A percentile compares a stretch with the other conserved stretches of the same genome.
Evolutionary conservation across 1,140 invertebrate genomes (phyloP).

Genomic region (Caenorhabditis tropicalis): DNA sequence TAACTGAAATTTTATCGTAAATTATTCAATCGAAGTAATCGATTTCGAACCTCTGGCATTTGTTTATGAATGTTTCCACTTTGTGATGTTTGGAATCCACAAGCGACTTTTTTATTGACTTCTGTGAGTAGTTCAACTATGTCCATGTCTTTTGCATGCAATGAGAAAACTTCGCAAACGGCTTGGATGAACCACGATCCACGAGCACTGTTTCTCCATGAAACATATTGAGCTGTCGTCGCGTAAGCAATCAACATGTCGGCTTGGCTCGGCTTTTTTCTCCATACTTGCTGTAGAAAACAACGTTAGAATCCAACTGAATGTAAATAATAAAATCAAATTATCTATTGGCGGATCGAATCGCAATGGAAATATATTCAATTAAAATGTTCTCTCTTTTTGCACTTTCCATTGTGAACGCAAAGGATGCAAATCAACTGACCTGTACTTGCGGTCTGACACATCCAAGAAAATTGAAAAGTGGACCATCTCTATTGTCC

Average conservation of each 20-base stretch:
- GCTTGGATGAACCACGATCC: conserved; percentile 83
- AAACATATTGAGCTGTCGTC: conserved; percentile 77
- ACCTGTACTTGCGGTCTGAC: conserved; percentile 12
- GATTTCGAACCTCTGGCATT: conserved; percentile 55
- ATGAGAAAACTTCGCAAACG: conserved; percentile 80
- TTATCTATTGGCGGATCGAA: not conserved
- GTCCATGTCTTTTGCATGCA: conserved; percentile 77
- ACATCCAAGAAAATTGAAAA: conserved; percentile 37
- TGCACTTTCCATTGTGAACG: not conserved
- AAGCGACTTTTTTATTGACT: conserved; percentile 72
- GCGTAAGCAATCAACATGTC: conserved; percentile 76
- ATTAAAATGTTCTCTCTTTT: not conserved
- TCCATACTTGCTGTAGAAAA: conserved; percentile 19
- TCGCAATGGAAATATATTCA: not conserved
- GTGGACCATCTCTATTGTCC: not conserved
- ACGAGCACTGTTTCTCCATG: conserved; percentile 76
- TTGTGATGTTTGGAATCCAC: conserved; percentile 17
- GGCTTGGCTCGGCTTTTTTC: conserved; percentile 24
- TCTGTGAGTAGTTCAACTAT: conserved; percentile 78
- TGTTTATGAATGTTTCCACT: conserved; percentile 22
- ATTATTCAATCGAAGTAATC: not conserved
- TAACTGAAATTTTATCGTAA: conserved; percentile 18
- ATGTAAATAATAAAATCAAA: not conserved
- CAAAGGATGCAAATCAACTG: not conserved
- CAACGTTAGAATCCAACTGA: not conserved